Evolutionary conservation across 2,113 vertebrate genomes (phyloP), one percentile per base, ranked within the genome.

Genomic region (Rutilus rutilus): DNA sequence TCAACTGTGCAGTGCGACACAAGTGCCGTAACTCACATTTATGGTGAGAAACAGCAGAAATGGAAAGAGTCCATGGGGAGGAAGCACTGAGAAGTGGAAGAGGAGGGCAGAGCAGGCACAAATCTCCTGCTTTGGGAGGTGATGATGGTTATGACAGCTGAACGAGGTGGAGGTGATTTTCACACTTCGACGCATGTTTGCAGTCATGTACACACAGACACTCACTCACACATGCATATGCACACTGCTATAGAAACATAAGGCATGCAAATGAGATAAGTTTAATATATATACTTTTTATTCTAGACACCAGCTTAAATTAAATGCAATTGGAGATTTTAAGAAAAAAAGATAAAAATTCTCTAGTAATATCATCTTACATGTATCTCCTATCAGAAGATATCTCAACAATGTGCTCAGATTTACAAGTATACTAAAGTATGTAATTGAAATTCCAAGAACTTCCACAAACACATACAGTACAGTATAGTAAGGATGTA

Each of bases 1-100:
- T 30, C 57, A 15, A 65, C 59, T 45, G 36, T 30, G 36, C 39
- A 64, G 78, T 36, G 25, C 60, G 25, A 52, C 62, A 47, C 2
- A 82, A 52, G 62, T 10, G 17, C 80, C 7, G 0, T 82, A 82
- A 82, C 80, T 82, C 62, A 52, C 27, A 52, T 67, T 82, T 69
- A 82, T 81, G 79, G 42, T 69, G 78, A 52, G 52, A 65, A 82
- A 54, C 62, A 33, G 19, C 79, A 82, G 5, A 82, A 65, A 52
- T 3, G 11, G 62, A 69, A 42, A 82, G 45, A 52, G 45, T 54
- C 62, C 11, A 30, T 1, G 17, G 80, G 62, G 64, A 69, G 62
- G 45, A 69, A 82, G 62, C 11, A 12, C 19, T 69, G 64, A 67
- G 62, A 82, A 82, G 80, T 69, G 42, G 42, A 81, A 30, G 25